Base-by-base conservation (phyloP, 2,113 vertebrate species). In the Centrocercus urophasianus region DNA sequence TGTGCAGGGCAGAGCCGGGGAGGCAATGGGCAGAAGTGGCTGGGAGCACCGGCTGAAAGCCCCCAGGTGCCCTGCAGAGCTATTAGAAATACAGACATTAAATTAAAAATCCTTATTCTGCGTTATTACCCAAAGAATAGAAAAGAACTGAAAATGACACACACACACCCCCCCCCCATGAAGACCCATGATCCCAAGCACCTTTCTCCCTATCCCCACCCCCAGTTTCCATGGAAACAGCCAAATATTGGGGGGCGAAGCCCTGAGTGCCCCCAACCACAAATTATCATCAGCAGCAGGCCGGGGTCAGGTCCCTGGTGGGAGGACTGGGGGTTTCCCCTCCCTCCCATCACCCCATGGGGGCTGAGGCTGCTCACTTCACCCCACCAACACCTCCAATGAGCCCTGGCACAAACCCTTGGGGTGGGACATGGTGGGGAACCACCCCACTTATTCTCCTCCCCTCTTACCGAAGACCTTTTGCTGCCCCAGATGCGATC, bases 401-500 rank as follows among this genome's bases (percentile, higher is more conserved):
- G 1, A 11, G 30, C 32, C 78, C 42, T 0, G 17, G 79, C 70
- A 78, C 66, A 24, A 56, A 3, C 34, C 3, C 22, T 15, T 11
- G n/a, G 24, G 34, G 60, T 24, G 30, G 32, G 28, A 59, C 32
- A 11, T 20, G 19, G 57, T 32, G 32, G 19, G 32, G 13, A 4
- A 36, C 56, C 8, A 1, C 45, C 78, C 38, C 56, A 11, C 2
- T 17, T 34, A 4, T 38, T 34, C 81, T 81, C 50, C 64, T 80
- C 65, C 86, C 95, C 96, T 95, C 75, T 96, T 95, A 93, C 89
- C 92, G 75, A 82, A 88, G 83, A 85, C 93, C 65, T 95, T 94
- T 85, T 69, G 66, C 90, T 36, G 88, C 8, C 92, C 93, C 94
- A 94, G 92, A 92, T 72, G 87, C 76, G 86, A 57, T 59, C 32